Conservation (phyloP, 2,888 invertebrate genomes). For the Lasioglossum pauxillum region DNA sequence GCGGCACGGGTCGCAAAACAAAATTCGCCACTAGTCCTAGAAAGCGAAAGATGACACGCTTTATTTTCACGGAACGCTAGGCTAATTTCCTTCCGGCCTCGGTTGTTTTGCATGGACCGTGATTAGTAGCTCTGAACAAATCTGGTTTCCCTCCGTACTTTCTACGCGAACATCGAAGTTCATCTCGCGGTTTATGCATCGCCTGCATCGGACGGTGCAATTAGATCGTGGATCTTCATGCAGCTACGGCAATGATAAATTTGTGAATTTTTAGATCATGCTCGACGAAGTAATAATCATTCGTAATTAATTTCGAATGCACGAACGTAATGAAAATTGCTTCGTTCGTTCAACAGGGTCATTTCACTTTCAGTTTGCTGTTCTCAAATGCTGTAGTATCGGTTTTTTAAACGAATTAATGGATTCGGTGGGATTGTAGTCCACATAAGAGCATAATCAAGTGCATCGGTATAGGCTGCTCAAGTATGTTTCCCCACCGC, state of each 20-base stretch:
- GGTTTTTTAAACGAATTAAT: background rate
- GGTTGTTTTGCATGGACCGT: slow-evolving; percentile 30
- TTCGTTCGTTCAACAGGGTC: background rate
- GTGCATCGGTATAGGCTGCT: background rate
- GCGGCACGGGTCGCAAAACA: slow-evolving; percentile 47
- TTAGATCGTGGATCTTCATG: background rate
- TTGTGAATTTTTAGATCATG: background rate
- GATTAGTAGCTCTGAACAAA: slow-evolving; percentile 30
- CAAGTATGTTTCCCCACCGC: background rate
- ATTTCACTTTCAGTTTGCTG: background rate
- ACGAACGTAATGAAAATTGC: background rate
- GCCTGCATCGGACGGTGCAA: background rate
- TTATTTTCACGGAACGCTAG: slow-evolving; percentile 53
- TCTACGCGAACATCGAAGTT: background rate
- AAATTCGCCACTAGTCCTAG: slow-evolving; percentile 53
- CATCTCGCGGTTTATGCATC: background rate
- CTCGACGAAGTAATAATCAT: background rate
- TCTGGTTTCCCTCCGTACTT: slow-evolving; percentile 16
- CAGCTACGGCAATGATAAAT: background rate
- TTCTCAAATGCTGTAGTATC: background rate
- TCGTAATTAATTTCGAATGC: background rate
- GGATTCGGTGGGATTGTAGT: background rate
- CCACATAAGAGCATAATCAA: slow-evolving; percentile 12
- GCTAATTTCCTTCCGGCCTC: slow-evolving; percentile 41
- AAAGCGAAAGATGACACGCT: slow-evolving; percentile 62